Base-by-base conservation (phyloP, 2,888 invertebrate genomes). In the Acronicta alni region DNA sequence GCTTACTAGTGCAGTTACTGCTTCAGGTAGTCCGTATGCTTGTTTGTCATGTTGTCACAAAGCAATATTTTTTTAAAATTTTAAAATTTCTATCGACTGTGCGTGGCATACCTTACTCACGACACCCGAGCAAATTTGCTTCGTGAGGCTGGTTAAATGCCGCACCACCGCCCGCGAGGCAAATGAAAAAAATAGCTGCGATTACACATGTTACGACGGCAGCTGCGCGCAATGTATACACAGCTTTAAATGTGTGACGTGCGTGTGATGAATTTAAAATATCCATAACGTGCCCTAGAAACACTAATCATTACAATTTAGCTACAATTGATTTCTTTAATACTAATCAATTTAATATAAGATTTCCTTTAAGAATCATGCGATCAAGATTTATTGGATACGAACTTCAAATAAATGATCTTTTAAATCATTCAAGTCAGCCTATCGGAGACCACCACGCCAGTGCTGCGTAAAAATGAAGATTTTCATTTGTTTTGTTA, bases 291-390 rank as follows among this genome's bases (percentile, higher is more conserved):
- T 30, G 30, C 12, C 4, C 30, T 30, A 30, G 30, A 30, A 30
- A 30, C 30, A 3, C 30, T 30, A n/a, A 35, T n/a, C n/a, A n/a
- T n/a, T n/a, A 7, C 6, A 35, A 35, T 35, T 35, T 35, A 4
- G n/a, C n/a, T n/a, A 35, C 35, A 35, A 35, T 35, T n/a, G 35
- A 35, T 14, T 14, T 32, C 32, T 14, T 32, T 32, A 32, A 32
- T 2, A 17, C 26, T 8, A 42, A 59, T 30, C 15, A 18, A 37
- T 45, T 15, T 59, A 26, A 30, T 42, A 15, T 38, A 15, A 7
- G 12, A 10, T 44, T 44, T 60, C 68, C 68, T 67, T n/a, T 6
- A 3, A 14, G 32, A 43, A 32, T 37, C 67, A 67, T 20, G 60
- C 62, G 15, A 43, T 10, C 26, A 1, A 18, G 3, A 37, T 26